A percentile compares a stretch with the other conserved stretches of the same genome.
These are phyloP conservation scores for Gryllus bimaculatus DNA, from an alignment of 1,140 invertebrate genomes.

Conservation along the genomic window DNA sequence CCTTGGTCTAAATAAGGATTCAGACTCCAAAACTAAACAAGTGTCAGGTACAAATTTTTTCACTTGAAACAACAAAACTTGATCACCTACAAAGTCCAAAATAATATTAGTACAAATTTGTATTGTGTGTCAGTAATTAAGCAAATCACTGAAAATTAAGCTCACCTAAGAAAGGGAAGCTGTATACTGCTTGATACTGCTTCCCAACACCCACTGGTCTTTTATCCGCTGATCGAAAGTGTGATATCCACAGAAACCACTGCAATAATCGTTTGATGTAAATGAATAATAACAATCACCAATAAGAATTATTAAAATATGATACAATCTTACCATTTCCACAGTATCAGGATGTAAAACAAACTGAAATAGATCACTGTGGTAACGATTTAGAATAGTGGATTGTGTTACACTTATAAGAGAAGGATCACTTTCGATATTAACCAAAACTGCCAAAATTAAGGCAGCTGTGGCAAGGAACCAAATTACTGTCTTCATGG, in stretches of 20 bases:
- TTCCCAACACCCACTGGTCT: background rate
- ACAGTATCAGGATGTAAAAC: constrained; percentile 1
- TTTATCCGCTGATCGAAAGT: constrained; percentile 9
- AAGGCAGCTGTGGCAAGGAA: background rate
- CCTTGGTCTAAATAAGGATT: background rate
- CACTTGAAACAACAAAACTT: constrained; percentile 4
- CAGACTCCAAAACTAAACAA: background rate
- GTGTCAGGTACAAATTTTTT: constrained; percentile 7
- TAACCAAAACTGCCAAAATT: background rate
- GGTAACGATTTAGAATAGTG: background rate
- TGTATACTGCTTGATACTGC: constrained; percentile 8
- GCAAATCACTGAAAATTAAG: background rate
- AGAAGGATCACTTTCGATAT: background rate
- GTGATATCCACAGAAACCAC: constrained; percentile 12
- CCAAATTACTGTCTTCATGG: too few species aligned
- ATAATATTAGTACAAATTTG: background rate
- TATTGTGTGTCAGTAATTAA: background rate
- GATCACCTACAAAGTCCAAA: background rate
- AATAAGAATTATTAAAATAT: background rate
- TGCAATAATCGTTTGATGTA: background rate
- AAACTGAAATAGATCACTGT: background rate
- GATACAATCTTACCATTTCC: background rate
- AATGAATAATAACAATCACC: background rate
- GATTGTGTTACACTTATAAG: background rate
- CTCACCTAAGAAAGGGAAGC: background rate